These are phyloP conservation scores for Agrotis exclamationis DNA, from an alignment of 2,888 invertebrate species.

Conservation along the genomic window DNA sequence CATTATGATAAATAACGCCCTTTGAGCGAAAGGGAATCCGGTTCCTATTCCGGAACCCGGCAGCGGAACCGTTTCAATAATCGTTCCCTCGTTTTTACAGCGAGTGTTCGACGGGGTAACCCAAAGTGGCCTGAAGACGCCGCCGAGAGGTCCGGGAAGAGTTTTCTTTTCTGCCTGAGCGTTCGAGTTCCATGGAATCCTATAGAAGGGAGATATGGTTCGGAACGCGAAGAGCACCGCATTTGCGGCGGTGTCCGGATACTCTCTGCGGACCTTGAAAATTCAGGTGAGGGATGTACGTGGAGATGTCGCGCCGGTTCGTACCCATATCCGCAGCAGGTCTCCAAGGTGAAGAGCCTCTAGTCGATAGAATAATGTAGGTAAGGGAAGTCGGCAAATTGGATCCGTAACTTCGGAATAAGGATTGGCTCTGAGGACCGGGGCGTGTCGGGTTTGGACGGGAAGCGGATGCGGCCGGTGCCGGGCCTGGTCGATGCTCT, in stretches of 20 bases:
- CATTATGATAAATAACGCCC: conserved; percentile 76
- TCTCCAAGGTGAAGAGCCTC: conserved; percentile 89
- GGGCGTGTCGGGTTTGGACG: conserved; percentile 92
- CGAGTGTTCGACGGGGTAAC: conserved; percentile 74
- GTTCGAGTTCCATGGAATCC: conserved; percentile 83
- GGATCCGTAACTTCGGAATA: conserved; percentile 93
- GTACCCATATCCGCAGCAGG: conserved; percentile 95
- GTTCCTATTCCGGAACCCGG: conserved; percentile 92
- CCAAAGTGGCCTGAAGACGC: conserved; percentile 65
- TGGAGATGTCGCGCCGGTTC: conserved; percentile 82
- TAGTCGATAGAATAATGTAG: conserved; percentile 91
- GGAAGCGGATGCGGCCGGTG: no score
- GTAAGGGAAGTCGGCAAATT: conserved; percentile 93
- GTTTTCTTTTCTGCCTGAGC: conserved; percentile 63
- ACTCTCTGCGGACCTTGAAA: conserved; percentile 79
- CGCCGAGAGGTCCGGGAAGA: conserved; percentile 87
- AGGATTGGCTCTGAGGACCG: conserved; percentile 94
- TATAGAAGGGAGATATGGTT: conserved; percentile 89
- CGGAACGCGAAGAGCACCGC: conserved; percentile 82
- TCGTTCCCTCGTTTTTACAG: conserved; percentile 48
- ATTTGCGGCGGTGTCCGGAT: conserved; percentile 75
- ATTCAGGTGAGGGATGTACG: conserved; percentile 77
- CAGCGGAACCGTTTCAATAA: conserved; percentile 87
- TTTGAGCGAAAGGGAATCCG: conserved; percentile 90
- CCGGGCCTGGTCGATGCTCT: no score